These are phyloP conservation scores for Hemitrygon akajei DNA, from an alignment of 2,797 vertebrate species.

Conservation along the genomic window DNA sequence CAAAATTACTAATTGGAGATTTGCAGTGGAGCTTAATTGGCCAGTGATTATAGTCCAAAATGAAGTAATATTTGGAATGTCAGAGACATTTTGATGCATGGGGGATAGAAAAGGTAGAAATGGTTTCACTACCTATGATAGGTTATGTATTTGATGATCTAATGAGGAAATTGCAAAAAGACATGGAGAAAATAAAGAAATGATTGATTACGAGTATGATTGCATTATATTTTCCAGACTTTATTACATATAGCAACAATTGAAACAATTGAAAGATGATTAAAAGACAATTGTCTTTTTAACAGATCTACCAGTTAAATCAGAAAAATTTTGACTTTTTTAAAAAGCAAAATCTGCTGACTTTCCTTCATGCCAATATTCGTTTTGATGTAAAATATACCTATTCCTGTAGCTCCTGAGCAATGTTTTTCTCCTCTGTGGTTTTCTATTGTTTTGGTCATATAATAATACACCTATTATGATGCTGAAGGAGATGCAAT, in stretches of 20 bases:
- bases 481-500: not conserved
- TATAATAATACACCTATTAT: not conserved
- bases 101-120: not conserved
- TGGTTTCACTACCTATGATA: constrained; percentile 7
- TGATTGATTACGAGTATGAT: not conserved
- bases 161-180: constrained; percentile 16
- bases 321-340: not conserved
- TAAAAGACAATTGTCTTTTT: not conserved
- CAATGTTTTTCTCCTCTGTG: not conserved
- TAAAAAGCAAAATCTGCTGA: not conserved
- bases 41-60: constrained; percentile 38
- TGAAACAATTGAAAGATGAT: no score
- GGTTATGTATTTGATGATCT: not conserved
- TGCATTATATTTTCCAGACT: not conserved
- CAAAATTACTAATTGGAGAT: constrained; percentile 38
- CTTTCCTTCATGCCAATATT: not conserved
- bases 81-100: constrained; percentile 24
- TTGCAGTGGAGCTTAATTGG: constrained; percentile 38
- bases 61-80: constrained; percentile 14
- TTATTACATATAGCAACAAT: not conserved
- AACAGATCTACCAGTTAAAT: not conserved
- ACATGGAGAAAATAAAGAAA: not conserved
- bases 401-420: no score
- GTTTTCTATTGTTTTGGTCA: not conserved
- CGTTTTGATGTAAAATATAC: not conserved